Base-by-base conservation (phyloP, 1,140 invertebrate genomes). In the Sinonovacula constricta region DNA sequence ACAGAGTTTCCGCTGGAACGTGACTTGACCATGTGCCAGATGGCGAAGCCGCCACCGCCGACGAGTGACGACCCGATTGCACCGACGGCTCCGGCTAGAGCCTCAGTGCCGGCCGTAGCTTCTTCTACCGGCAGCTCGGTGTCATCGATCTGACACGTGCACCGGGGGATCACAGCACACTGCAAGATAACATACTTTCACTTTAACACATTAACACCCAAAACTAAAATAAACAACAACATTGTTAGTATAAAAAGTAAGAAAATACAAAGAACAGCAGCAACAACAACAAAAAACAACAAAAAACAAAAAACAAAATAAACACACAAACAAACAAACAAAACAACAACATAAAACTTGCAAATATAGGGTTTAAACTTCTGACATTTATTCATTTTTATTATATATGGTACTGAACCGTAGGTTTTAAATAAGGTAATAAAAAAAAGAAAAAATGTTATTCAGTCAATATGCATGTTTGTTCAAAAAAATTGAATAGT, bases 81-180 rank as follows among this genome's bases (percentile, higher is more conserved):
- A 18, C 72, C 72, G 0, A 76, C 72, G 12, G 72, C 51, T 0
- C 72, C 72, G 18, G 72, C 72, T 0, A 76, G 34, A 4, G 53
- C 45, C 28, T 76, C 72, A 59, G 49, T 76, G 15, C 34, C 34
- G 30, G 49, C 36, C 22, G 33, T 28, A 24, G 66, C 53, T 28
- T 76, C 72, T 33, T 76, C 53, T 1, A 76, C 63, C 15, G 51
- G 59, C 18, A 76, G 26, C 1, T 30, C 22, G 28, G 66, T 63
- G 15, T 53, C 72, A 14, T 54, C 72, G 28, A 65, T 56, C 12
- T 67, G 22, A 31, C 72, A 76, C 2, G 62, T 67, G 51, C 72
- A 76, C 28, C 67, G 66, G 1, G 72, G 72, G 30, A 76, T 63
- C 1, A 76, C 72, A 15, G 39, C 39, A 67, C 72, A 76, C 72